A percentile compares a stretch with the other conserved stretches of the same genome.
Evolutionary conservation across 2,797 vertebrate species (phyloP).

Genomic region (Ctenopoma multispine): DNA sequence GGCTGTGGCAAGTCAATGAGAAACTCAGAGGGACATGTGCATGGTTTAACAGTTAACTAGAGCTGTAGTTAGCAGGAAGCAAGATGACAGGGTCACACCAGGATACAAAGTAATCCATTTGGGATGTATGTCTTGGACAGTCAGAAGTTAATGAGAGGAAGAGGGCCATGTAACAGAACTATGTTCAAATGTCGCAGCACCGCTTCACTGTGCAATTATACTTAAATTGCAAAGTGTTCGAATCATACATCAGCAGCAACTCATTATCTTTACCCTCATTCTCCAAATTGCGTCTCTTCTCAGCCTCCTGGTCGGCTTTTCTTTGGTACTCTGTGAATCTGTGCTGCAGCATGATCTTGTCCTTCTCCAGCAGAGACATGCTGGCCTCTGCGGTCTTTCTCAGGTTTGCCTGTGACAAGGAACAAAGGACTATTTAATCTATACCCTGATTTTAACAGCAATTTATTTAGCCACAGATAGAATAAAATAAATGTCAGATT

Average conservation of each 20-base stretch:
- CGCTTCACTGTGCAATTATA: constrained; percentile 17
- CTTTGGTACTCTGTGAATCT: constrained; percentile 94
- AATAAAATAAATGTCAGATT: constrained; percentile 2
- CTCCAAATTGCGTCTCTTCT: constrained; percentile 95
- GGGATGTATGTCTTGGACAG: constrained; percentile 16
- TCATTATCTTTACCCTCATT: constrained; percentile 90
- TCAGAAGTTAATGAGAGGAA: constrained; percentile 6
- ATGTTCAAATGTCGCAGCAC: constrained; percentile 21
- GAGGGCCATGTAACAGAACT: constrained; percentile 2
- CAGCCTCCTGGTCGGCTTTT: constrained; percentile 96
- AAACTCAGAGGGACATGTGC: not conserved
- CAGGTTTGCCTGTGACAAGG: constrained; percentile 80
- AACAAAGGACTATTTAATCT: constrained; percentile 25
- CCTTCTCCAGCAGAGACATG: constrained; percentile 94
- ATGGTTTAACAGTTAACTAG: constrained; percentile 8
- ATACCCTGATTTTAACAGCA: constrained; percentile 7
- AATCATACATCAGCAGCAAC: constrained; percentile 23
- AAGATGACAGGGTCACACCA: constrained; percentile 10
- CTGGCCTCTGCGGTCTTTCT: constrained; percentile 90
- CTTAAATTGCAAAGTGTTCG: constrained; percentile 24
- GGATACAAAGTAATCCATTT: constrained; percentile 28
- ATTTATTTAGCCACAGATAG: not conserved
- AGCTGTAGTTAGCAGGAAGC: constrained; percentile 7
- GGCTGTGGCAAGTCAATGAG: constrained; percentile 1
- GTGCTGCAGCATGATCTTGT: constrained; percentile 95